Conservation (phyloP, 2,113 vertebrate genomes). For the Hiodon alosoides region DNA sequence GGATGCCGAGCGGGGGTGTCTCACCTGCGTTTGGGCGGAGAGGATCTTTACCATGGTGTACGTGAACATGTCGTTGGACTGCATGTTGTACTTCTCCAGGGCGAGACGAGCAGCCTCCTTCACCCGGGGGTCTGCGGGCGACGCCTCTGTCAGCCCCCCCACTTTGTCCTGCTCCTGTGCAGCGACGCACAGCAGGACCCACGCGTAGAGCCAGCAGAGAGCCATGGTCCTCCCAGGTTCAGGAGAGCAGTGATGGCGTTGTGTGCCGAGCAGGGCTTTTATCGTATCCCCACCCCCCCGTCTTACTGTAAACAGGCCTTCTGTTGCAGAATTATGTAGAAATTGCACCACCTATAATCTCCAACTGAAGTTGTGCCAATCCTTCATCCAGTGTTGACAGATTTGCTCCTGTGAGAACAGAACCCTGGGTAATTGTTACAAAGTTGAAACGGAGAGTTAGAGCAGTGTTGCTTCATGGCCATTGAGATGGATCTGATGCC, state of each 20-base stretch:
- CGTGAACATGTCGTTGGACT: neutral
- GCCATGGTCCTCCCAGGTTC: neutral
- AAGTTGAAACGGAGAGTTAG: too few relatives aligned
- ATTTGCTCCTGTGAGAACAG: too few relatives aligned
- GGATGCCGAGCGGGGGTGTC: neutral
- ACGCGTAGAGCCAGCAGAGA: neutral
- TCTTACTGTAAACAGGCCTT: neutral
- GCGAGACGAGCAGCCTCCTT: neutral
- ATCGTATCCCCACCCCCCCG: constrained; percentile 29
- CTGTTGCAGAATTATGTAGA: neutral
- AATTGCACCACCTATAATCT: neutral
- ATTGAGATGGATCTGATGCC: too few relatives aligned
- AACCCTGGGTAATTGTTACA: too few relatives aligned
- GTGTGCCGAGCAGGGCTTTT: neutral
- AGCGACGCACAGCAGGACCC: constrained; percentile 3
- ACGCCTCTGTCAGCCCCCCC: neutral
- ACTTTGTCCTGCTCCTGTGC: neutral
- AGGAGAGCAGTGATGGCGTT: neutral
- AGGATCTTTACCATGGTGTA: constrained; percentile 1
- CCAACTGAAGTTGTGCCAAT: too few relatives aligned
- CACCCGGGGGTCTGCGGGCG: neutral
- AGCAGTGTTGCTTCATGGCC: too few relatives aligned
- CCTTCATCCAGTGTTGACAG: too few relatives aligned
- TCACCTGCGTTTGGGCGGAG: constrained; percentile 17
- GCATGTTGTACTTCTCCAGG: constrained; percentile 3